These are phyloP conservation scores for Amphiprion clarkii DNA, from an alignment of 2,797 vertebrate genomes.

Conservation along the genomic window DNA sequence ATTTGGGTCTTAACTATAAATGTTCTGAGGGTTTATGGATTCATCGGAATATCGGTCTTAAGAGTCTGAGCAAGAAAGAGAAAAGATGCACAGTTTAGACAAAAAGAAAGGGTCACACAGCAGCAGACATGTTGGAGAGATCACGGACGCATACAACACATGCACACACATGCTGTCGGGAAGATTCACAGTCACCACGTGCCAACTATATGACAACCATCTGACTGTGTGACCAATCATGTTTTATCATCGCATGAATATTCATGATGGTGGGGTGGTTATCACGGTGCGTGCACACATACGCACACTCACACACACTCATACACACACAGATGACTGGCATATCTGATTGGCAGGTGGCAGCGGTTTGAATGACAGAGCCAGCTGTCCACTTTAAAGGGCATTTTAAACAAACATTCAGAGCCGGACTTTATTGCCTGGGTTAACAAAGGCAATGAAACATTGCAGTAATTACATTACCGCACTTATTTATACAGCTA, in stretches of 20 bases:
- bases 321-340: conserved; percentile 68
- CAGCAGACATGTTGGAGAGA: conserved; percentile 6
- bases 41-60: conserved; percentile 10
- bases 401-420: conserved; percentile 57
- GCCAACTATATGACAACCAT: conserved; percentile 67
- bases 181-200: conserved; percentile 48
- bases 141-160: conserved; percentile 3
- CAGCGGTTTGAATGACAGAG: conserved; percentile 70
- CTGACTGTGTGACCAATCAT: conserved; percentile 77
- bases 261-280: conserved; percentile 61
- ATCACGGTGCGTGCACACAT: conserved; percentile 11
- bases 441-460: conserved; percentile 38
- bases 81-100: background rate
- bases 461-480: conserved; percentile 8
- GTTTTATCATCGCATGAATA: conserved; percentile 79
- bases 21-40: background rate
- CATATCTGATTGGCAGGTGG: conserved; percentile 76
- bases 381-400: conserved; percentile 79
- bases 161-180: conserved; percentile 12
- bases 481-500: background rate
- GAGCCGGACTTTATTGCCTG: conserved; percentile 36
- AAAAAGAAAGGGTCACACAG: conserved; percentile 34
- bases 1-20: background rate
- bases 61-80: background rate
- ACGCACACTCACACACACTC: conserved; percentile 33